These are phyloP conservation scores for Drosophila orena DNA, from an alignment of 1,140 invertebrate genomes.

Conservation along the genomic window DNA sequence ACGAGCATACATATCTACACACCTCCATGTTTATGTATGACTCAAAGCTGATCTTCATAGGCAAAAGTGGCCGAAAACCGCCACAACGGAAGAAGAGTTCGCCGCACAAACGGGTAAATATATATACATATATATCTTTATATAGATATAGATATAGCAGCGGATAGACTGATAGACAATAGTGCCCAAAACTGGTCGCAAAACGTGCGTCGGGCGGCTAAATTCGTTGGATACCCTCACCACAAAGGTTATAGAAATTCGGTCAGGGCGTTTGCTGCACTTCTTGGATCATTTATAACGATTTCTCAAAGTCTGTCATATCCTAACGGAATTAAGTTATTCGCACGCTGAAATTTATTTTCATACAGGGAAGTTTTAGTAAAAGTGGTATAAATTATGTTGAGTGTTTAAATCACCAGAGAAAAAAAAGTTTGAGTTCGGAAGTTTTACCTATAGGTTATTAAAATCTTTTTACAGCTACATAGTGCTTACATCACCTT, in stretches of 20 bases:
- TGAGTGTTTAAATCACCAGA: too few species aligned
- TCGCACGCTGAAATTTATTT: too few species aligned
- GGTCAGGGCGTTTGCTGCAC: constrained; percentile 17
- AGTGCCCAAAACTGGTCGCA: constrained; percentile 71
- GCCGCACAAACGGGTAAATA: constrained; percentile 26
- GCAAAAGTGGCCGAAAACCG: constrained; percentile 32
- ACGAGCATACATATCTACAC: background rate
- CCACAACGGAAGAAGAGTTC: constrained; percentile 60
- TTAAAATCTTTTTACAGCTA: too few species aligned
- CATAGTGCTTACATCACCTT: too few species aligned
- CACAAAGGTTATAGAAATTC: constrained; percentile 15
- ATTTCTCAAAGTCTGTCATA: background rate
- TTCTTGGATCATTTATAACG: constrained; percentile 26
- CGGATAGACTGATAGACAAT: constrained; percentile 37
- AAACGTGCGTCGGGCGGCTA: constrained; percentile 58
- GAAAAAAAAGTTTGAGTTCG: too few species aligned
- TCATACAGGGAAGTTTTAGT: too few species aligned
- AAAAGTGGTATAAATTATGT: too few species aligned
- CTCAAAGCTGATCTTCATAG: constrained; percentile 75
- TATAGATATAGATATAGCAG: constrained; percentile 10
- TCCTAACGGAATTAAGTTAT: too few species aligned
- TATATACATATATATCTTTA: background rate
- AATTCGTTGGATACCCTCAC: constrained; percentile 52
- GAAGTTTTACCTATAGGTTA: too few species aligned
- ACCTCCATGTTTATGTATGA: constrained; percentile 39